Evolutionary conservation across 2,797 vertebrate genomes (phyloP).

Genomic region (Kryptolebias ocellatus): DNA sequence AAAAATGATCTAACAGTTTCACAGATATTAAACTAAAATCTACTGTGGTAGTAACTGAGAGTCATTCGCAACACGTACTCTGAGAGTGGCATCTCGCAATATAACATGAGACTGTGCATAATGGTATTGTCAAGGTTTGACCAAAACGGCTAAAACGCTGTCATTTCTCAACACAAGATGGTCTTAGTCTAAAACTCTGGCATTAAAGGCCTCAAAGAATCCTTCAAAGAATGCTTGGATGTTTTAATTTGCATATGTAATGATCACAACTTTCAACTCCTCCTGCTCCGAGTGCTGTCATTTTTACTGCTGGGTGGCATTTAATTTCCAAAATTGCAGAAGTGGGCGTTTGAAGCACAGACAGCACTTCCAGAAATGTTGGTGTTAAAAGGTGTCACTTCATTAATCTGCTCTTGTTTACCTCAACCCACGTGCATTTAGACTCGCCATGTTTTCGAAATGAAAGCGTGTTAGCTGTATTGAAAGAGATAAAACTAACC

Average conservation of each 20-base stretch:
- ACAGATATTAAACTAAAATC: no score
- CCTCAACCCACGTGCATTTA: conserved; percentile 18
- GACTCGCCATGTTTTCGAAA: conserved; percentile 22
- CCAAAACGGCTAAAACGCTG: no score
- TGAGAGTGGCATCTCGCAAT: no score
- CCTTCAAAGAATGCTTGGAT: no score
- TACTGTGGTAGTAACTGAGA: no score
- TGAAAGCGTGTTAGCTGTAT: conserved; percentile 33
- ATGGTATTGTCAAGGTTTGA: no score
- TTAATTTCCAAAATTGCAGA: conserved; percentile 14
- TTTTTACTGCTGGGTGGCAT: conserved; percentile 5
- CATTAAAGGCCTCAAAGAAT: no score
- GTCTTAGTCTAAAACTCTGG: no score
- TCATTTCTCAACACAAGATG: no score
- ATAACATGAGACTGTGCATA: no score
- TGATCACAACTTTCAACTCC: neutral
- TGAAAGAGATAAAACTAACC: conserved; percentile 6
- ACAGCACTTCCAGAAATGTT: conserved; percentile 30
- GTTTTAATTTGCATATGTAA: neutral
- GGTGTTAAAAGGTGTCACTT: conserved; percentile 13
- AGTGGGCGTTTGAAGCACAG: conserved; percentile 4
- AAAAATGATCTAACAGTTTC: no score
- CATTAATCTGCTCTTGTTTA: conserved; percentile 16
- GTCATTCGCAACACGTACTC: no score
- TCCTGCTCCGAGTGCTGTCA: neutral